Evolutionary conservation across 2,797 vertebrate species (phyloP).

Genomic region (Sebastes vulpes): DNA sequence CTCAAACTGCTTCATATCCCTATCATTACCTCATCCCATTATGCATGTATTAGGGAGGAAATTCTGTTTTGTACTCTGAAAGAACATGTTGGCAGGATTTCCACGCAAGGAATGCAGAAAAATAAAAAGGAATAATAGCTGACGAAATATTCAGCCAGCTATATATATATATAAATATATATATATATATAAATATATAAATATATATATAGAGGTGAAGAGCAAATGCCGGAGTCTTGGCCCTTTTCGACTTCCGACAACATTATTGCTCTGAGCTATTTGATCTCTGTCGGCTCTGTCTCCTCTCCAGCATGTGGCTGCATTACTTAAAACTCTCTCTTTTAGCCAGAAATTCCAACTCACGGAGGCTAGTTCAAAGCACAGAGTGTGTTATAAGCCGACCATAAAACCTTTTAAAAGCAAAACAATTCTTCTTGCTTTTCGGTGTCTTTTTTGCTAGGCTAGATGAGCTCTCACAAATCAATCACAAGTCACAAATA

Average conservation of each 20-base stretch:
- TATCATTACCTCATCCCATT: conserved; percentile 38
- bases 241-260: not conserved
- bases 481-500: conserved; percentile 40
- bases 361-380: not conserved
- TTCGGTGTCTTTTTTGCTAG: not conserved
- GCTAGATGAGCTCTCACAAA: conserved; percentile 22
- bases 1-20: conserved; percentile 32
- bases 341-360: not conserved
- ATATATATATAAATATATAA: not conserved
- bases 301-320: not conserved
- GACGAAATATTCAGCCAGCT: conserved; percentile 4
- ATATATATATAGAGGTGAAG: not conserved
- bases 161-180: not conserved
- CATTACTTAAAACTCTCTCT: not conserved
- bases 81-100: conserved; percentile 40
- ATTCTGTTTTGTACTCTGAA: conserved; percentile 53
- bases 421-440: conserved; percentile 8
- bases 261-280: not conserved
- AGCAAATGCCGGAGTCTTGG: not conserved
- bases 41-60: conserved; percentile 32
- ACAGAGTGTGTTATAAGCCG: not conserved
- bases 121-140: not conserved
- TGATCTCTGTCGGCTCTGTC: conserved; percentile 1
- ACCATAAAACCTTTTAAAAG: not conserved
- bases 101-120: not conserved